These are phyloP conservation scores for Glaucopsyche alexis DNA, from an alignment of 2,888 invertebrate species.

Conservation along the genomic window DNA sequence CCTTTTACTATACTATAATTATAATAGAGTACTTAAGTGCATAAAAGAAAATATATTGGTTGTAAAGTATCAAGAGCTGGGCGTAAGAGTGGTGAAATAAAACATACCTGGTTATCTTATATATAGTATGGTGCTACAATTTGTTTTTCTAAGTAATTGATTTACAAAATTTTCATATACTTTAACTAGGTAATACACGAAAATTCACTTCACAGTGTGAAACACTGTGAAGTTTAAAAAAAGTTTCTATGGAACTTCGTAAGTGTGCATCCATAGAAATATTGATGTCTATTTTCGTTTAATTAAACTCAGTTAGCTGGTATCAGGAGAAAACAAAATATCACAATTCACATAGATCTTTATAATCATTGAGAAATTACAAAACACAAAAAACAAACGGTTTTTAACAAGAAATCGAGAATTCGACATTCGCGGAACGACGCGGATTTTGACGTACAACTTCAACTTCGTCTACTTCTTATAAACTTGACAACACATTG, in stretches of 20 bases:
- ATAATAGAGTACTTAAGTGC: too few species aligned
- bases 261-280: background rate
- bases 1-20: too few species aligned
- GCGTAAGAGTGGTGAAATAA: too few species aligned
- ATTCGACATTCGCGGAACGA: background rate
- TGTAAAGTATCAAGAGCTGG: too few species aligned
- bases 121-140: too few species aligned
- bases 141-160: too few species aligned
- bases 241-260: background rate
- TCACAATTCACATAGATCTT: background rate
- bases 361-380: background rate
- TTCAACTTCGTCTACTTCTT: too few species aligned
- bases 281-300: background rate
- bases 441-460: too few species aligned
- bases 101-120: too few species aligned
- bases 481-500: too few species aligned
- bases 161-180: too few species aligned
- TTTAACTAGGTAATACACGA: background rate
- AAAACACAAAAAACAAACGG: background rate
- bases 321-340: background rate
- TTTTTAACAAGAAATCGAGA: background rate
- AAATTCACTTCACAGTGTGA: background rate
- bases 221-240: constrained; percentile 1
- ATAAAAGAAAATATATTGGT: too few species aligned
- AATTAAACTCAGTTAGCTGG: background rate